Conservation (phyloP, 2,888 invertebrate genomes). For the Callosobruchus maculatus region DNA sequence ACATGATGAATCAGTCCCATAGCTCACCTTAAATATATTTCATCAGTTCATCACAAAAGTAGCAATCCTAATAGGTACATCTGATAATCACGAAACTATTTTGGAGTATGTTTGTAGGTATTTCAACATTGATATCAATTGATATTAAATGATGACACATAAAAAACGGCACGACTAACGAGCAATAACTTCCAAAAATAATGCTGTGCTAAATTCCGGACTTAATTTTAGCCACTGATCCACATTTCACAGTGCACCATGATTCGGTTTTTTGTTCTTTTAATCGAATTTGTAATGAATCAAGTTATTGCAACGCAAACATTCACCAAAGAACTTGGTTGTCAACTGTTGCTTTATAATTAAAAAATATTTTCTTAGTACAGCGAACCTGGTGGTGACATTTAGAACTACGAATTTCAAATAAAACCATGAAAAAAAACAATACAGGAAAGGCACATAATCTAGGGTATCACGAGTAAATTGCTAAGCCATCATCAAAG, state of each 20-base stretch:
- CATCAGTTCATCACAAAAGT: background rate
- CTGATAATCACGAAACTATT: background rate
- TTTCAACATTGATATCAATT: background rate
- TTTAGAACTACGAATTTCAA: constrained; percentile 2
- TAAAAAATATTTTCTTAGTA: constrained; percentile 22
- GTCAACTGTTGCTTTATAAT: constrained; percentile 41
- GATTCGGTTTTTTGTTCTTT: background rate
- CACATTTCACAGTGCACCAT: background rate
- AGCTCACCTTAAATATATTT: background rate
- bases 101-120: background rate
- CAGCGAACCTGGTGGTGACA: constrained; percentile 19
- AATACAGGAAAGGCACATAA: background rate
- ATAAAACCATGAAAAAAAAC: constrained; percentile 7
- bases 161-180: background rate
- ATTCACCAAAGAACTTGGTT: constrained; percentile 23
- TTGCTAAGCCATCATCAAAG: background rate
- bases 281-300: background rate
- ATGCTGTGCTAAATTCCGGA: background rate
- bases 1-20: background rate
- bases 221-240: background rate
- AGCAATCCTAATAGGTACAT: background rate
- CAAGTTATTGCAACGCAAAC: background rate
- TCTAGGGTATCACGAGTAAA: background rate
- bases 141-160: background rate
- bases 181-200: background rate